Base-by-base conservation (phyloP, 2,888 invertebrate species). In the Lamellibrachia satsuma region DNA sequence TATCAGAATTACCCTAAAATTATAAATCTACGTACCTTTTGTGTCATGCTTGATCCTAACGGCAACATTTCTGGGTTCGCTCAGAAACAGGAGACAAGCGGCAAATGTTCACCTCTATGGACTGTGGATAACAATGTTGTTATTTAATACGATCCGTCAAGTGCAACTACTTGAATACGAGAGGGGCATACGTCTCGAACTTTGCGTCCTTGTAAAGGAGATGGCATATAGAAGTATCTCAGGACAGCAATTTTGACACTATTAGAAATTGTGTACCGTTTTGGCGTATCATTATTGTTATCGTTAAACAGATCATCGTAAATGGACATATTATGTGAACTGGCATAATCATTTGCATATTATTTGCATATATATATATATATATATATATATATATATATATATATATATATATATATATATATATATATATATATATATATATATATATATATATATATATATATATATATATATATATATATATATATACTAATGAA, bases 381-480 rank as follows among this genome's bases (percentile, higher is more conserved):
- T 39, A 90, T 8, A 39, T 52, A n/a, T 39, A 39, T 93, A 90
- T n/a, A 4, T 51, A 8, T 52, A 3, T 52, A 9, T 51, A 3
- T 91, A 22, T 52, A 3, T 27, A 3, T 27, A 22, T 39, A 9
- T 52, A 8, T 27, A 9, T 27, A 27, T 39, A 15, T n/a, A n/a
- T 91, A n/a, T 22, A 60, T 51, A 57, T 92, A 9, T 55, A n/a
- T 92, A 92, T 60, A 90, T 92, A 9, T 90, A 15, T 92, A 90
- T 60, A 92, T 92, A 52, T 52, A 92, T 3, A 91, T 91, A 39
- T 39, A 39, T 39, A 39, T 39, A 90, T 90, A 91, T 92, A 92
- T 51, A 7, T 52, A 52, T 90, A 52, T 90, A 92, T 51, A 52
- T 52, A 52, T 90, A 52, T 90, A 92, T 51, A 52, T 52, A 52